Base-by-base conservation (phyloP, 1,140 invertebrate species). In the Batillaria attramentaria region DNA sequence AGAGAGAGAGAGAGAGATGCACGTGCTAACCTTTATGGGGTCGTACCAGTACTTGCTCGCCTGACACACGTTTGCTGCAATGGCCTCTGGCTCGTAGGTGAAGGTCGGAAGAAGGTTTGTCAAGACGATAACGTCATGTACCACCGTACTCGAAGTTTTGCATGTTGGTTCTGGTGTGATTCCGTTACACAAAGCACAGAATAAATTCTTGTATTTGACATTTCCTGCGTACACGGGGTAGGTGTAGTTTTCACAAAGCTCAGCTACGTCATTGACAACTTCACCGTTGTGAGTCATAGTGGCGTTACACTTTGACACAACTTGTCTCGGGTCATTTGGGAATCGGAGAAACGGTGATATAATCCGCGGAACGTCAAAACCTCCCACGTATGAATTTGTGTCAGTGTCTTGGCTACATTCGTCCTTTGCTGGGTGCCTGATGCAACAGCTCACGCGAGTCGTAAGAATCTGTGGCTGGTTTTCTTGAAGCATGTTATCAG, bases 141-240 rank as follows among this genome's bases (percentile, higher is more conserved):
- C 20, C 39, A 8, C 24, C 13, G 66, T 18, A 1, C 39, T 2
- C 37, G 3, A 1, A n/a, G 10, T 39, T 0, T 24, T 2, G 13
- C 5, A 10, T 18, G 4, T 31, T n/a, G 28, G 24, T 16, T 16
- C 24, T n/a, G 54, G 72, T 1, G 57, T 20, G 0, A 75, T 8
- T 33, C 24, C 73, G 35, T 65, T 54, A n/a, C 54, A 57, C 28
- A 75, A 31, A 2, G 73, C 73, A 24, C 73, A 75, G 37, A 75
- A 75, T 10, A 75, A 28, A 2, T 75, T 75, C 16, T 39, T 35
- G 73, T 60, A 65, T 10, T 18, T 5, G n/a, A n/a, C 16, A 13
- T n/a, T 39, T 41, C 39, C 24, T 5, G 20, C 24, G 18, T 4
- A 16, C 18, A 75, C 54, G 5, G 73, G 73, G 39, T 42, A 75